Evolutionary conservation across 2,888 invertebrate species (phyloP), one percentile per base, ranked within the genome.

Genomic region (Gnatocerus cornutus): DNA sequence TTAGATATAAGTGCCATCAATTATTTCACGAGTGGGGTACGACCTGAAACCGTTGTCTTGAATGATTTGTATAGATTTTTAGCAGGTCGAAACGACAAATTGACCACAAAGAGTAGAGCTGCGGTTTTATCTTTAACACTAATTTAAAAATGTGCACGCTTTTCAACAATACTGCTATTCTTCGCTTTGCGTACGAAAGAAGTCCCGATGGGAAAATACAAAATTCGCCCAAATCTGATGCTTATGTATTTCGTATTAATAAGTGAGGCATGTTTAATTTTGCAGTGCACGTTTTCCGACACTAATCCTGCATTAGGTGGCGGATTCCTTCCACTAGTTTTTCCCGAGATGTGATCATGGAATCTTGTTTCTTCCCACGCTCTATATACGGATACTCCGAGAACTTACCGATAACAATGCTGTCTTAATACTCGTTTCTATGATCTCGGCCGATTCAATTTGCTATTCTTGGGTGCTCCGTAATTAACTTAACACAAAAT

Each of bases 341-440:
- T 80, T 79, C 77, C 75, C 64, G 72, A 78, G 80, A 78, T 81
- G 81, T 78, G 80, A 81, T 81, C 81, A 76, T 75, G 76, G 78
- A 80, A 79, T 80, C 78, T 78, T 74, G 79, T 78, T 80, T 79
- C 79, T 81, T 81, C 81, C 79, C 81, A 81, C 81, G 81, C 78
- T 81, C 81, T 80, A 80, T 81, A 79, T 81, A 79, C 71, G 77
- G 78, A 72, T 48, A 67, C 14, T 66, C 56, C 56, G 62, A 67
- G 71, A 71, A 71, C 68, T 66, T 71, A 71, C 71, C 71, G 69
- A 69, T 68, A 69, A 71, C 69, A 69, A 69, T 71, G 71, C 62
- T 33, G 65, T 58, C 68, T 65, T 68, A 62, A 64, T 71, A 66
- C 56, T 46, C 63, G 65, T 66, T 71, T 61, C 71, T 66, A 56